Evolutionary conservation across 2,888 invertebrate genomes (phyloP), one percentile per base, ranked within the genome.

Genomic region (Arge pagana): DNA sequence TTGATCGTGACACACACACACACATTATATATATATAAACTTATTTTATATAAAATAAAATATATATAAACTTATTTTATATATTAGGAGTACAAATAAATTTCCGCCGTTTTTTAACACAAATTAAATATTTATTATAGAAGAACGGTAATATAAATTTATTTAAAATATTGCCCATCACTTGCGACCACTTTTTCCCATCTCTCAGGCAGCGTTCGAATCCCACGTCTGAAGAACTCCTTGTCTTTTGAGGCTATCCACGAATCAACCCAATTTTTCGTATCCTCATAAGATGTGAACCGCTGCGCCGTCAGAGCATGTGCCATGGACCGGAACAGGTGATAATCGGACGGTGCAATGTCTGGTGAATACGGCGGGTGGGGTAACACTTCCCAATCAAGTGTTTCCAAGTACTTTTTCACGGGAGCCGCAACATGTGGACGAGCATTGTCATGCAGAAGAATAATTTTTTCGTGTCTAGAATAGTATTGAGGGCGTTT

Each of bases 361-460:
- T 28, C 28, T 28, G 28, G 28, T 8, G 28, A 28, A 28, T 28
- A 28, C 28, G n/a, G 28, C 28, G 28, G n/a, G 28, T 28, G 42
- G 30, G 48, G 48, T 55, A 55, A 28, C 36, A 57, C 54, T 43
- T 58, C 56, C 54, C 53, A 60, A 36, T 54, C 51, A 11, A 60
- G 23, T 10, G 42, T 42, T 42, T 42, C 45, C 13, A 37, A 6
- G 15, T 48, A 18, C 23, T 13, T 21, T 31, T 50, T 50, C 11
- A 42, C 23, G n/a, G 11, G 6, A 39, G 30, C 33, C 21, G 31
- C 50, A 40, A 42, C 33, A 35, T 55, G 53, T 15, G 50, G 56
- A 28, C 50, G 50, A 59, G 54, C 50, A 42, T 56, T 57, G 49
- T 54, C 54, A 54, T 59, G 60, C 15, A 31, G 50, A 11, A 59